These are phyloP conservation scores for Campaea margaritaria DNA, from an alignment of 2,888 invertebrate species.

Conservation along the genomic window DNA sequence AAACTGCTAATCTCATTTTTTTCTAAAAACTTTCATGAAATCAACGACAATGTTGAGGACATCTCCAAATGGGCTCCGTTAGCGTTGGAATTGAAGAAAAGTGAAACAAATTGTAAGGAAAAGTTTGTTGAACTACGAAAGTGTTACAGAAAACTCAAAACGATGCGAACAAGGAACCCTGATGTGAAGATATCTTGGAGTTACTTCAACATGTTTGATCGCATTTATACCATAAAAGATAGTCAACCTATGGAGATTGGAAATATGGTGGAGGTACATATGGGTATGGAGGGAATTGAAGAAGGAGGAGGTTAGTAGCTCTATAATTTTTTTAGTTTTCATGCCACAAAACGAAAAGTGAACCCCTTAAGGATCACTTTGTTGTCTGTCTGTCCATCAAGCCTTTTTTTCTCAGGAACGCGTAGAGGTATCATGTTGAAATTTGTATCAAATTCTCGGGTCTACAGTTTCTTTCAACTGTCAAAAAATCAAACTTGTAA, in stretches of 20 bases:
- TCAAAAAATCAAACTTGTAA: no score
- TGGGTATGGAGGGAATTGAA: constrained; percentile 45
- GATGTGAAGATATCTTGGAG: constrained; percentile 75
- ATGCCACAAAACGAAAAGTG: no score
- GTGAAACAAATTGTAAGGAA: constrained; percentile 58
- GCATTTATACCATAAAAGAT: constrained; percentile 56
- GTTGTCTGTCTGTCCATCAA: no score
- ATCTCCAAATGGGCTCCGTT: constrained; percentile 57
- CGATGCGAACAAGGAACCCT: constrained; percentile 67
- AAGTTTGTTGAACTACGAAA: constrained; percentile 73
- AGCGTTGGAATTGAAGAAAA: constrained; percentile 57
- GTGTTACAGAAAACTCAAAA: constrained; percentile 73
- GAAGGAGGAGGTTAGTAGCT: constrained; percentile 47
- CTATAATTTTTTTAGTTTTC: no score
- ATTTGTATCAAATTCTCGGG: no score
- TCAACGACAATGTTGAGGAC: constrained; percentile 56
- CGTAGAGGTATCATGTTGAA: no score
- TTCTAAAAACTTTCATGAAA: constrained; percentile 56
- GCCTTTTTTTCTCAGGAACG: no score
- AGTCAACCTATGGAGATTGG: constrained; percentile 46
- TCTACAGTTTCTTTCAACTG: no score
- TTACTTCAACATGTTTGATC: constrained; percentile 70
- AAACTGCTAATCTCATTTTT: constrained; percentile 68
- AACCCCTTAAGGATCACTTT: no score
- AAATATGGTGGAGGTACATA: constrained; percentile 33